A percentile compares a stretch with the other conserved stretches of the same genome.
These are phyloP conservation scores for Sarcophaga rosellei DNA, from an alignment of 2,888 invertebrate genomes.

Conservation along the genomic window DNA sequence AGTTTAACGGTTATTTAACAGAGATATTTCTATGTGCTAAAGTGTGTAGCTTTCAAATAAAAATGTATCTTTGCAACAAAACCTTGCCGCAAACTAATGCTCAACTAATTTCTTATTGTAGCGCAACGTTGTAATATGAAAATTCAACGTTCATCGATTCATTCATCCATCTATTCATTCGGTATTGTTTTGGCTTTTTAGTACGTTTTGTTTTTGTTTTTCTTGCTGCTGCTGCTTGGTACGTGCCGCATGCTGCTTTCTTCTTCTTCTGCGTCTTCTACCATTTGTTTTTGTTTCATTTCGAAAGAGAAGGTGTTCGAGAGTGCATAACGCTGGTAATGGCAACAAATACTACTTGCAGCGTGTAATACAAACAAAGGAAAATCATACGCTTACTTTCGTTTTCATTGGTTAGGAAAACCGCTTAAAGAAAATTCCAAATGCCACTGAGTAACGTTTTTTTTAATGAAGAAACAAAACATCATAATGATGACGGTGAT, in stretches of 20 bases:
- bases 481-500: background rate
- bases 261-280: background rate
- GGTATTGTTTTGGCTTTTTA: constrained; percentile 33
- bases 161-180: constrained; percentile 42
- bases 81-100: background rate
- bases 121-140: constrained; percentile 34
- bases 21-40: no score
- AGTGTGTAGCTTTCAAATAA: no score
- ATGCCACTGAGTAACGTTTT: constrained; percentile 37
- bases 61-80: background rate
- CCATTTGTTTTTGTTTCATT: background rate
- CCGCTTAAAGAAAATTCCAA: constrained; percentile 51
- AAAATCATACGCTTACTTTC: constrained; percentile 74
- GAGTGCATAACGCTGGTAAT: constrained; percentile 67
- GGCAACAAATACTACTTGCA: constrained; percentile 33
- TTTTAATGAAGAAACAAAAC: background rate
- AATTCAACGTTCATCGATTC: constrained; percentile 53
- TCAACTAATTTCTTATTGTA: background rate
- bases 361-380: constrained; percentile 25
- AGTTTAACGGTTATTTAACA: no score
- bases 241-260: constrained; percentile 58
- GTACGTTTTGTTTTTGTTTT: constrained; percentile 31
- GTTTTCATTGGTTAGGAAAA: constrained; percentile 74
- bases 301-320: constrained; percentile 69
- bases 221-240: constrained; percentile 55